Conservation (phyloP, 2,113 vertebrate genomes). For the Tiliqua scincoides region DNA sequence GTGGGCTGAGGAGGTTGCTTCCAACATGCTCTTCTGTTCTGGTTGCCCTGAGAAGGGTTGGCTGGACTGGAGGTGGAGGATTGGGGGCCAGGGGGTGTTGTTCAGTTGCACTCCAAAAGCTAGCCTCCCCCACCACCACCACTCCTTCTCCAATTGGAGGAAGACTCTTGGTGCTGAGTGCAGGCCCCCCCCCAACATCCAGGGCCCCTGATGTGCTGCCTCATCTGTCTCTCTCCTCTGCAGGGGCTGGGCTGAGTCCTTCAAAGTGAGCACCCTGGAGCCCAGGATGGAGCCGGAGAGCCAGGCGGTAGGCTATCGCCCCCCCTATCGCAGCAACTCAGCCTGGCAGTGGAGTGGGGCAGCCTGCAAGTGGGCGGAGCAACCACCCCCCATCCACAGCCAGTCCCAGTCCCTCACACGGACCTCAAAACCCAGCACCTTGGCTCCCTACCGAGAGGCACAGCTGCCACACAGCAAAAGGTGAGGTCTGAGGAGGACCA, state of each 20-base stretch:
- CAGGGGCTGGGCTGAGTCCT: conserved; percentile 91
- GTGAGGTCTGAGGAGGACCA: conserved; percentile 62
- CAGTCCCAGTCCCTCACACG: conserved; percentile 71
- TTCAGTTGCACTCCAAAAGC: too few species aligned
- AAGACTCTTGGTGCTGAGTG: too few species aligned
- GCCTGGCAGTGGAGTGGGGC: conserved; percentile 88
- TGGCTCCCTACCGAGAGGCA: conserved; percentile 84
- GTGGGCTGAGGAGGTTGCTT: background rate
- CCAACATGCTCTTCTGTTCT: background rate
- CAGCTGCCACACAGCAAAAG: conserved; percentile 84
- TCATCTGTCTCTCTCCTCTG: conserved; percentile 3
- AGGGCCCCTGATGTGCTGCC: background rate
- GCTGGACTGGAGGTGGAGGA: background rate
- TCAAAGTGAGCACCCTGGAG: conserved; percentile 85
- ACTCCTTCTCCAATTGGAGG: too few species aligned
- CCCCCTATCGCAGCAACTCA: conserved; percentile 78
- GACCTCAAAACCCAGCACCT: conserved; percentile 74
- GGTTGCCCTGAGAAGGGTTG: background rate
- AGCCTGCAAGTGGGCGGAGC: conserved; percentile 78
- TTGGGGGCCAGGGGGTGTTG: too few species aligned
- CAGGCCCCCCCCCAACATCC: too few species aligned
- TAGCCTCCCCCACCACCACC: too few species aligned
- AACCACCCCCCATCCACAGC: conserved; percentile 62
- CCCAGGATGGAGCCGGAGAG: conserved; percentile 82
- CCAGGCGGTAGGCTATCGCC: conserved; percentile 76